Evolutionary conservation across 2,888 invertebrate species (phyloP).

Genomic region (Orthonychiurus folsomi): DNA sequence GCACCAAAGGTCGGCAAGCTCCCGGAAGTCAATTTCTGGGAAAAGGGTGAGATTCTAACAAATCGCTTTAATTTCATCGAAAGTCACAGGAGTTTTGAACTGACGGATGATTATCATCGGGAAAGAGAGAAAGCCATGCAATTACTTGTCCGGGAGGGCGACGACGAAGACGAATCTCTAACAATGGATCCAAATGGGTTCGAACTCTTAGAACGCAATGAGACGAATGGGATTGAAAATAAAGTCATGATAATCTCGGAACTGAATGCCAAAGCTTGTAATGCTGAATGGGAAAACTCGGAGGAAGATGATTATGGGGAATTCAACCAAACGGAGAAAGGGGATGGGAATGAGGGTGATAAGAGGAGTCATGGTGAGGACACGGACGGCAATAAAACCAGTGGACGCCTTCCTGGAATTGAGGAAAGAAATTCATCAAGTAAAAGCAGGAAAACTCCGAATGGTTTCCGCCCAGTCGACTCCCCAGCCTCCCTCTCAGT

Average conservation of each 20-base stretch:
- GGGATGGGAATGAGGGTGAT: not conserved
- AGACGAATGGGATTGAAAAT: not conserved
- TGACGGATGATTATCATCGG: slow-evolving; percentile 2
- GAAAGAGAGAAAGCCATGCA: not conserved
- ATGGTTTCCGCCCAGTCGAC: not conserved
- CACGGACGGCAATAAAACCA: not conserved
- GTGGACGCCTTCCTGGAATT: not conserved
- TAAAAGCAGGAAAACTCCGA: not conserved
- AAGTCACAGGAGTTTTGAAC: not conserved
- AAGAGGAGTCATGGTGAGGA: not conserved
- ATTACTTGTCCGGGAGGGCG: not conserved
- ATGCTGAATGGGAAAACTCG: not conserved
- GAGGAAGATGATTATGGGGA: not conserved
- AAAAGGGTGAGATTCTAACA: slow-evolving; percentile 5
- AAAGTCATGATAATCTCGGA: not conserved
- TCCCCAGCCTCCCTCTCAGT: slow-evolving; percentile 1
- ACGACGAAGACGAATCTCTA: not conserved
- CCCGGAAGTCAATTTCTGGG: slow-evolving; percentile 26
- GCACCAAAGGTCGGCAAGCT: not conserved
- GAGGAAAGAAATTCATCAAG: not conserved
- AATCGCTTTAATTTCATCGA: not conserved
- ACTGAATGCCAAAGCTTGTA: not conserved
- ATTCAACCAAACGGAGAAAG: not conserved
- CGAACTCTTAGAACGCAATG: no score
- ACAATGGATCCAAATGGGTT: no score